phyloP scores from a whole-genome alignment of 1,140 invertebrate species.

The Lucilia sericata region DNA sequence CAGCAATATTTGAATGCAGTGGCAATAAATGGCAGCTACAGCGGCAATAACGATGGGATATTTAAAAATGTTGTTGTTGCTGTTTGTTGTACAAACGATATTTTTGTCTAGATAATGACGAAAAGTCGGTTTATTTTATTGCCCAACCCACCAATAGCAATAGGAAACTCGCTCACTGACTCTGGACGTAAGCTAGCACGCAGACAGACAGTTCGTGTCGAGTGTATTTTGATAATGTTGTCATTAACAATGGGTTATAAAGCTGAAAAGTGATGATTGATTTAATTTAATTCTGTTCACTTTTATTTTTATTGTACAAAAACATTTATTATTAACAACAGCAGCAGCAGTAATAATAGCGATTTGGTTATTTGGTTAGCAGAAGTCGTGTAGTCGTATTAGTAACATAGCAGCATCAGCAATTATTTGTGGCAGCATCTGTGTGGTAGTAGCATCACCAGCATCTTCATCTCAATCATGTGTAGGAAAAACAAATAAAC shows the following conservation, averaged over 20 bases:
- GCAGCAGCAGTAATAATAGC: too few relatives aligned
- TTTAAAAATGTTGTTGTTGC: background rate
- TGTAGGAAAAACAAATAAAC: conserved; percentile 1
- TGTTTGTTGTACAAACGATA: too few relatives aligned
- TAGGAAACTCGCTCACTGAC: background rate
- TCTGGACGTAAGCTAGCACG: background rate
- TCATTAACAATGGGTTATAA: background rate
- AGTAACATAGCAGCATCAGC: too few relatives aligned
- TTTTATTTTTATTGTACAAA: background rate
- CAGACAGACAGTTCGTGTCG: background rate
- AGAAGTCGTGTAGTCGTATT: too few relatives aligned
- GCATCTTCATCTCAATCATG: background rate
- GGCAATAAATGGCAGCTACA: background rate
- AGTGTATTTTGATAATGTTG: background rate
- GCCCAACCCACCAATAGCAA: background rate
- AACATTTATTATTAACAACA: background rate
- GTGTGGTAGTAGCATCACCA: background rate
- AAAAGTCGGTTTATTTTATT: too few relatives aligned
- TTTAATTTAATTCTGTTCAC: background rate
- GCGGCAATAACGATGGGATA: background rate
- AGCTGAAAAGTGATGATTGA: background rate
- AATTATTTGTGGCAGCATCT: too few relatives aligned
- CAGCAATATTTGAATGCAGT: background rate
- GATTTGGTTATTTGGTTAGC: too few relatives aligned
- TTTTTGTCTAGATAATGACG: too few relatives aligned